Percentiles rank a stretch among this genome's conserved stretches.
These are phyloP conservation scores for Centropristis striata DNA, from an alignment of 2,113 vertebrate species.

Conservation along the genomic window DNA sequence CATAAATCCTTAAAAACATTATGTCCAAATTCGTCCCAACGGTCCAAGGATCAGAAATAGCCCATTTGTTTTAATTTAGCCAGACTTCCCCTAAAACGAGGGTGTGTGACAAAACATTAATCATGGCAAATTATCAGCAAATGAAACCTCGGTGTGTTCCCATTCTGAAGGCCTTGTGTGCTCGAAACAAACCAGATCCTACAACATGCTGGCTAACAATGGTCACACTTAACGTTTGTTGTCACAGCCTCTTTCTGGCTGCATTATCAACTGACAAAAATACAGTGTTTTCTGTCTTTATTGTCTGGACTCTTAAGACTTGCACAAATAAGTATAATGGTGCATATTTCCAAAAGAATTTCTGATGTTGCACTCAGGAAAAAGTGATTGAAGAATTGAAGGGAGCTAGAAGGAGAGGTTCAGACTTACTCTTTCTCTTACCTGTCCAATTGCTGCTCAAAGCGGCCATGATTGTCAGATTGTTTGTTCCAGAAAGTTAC, in stretches of 20 bases:
- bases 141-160: conserved; percentile 1
- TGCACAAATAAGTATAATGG: not conserved
- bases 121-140: conserved; percentile 23
- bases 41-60: conserved; percentile 19
- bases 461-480: not conserved
- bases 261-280: no score
- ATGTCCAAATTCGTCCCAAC: not conserved
- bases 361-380: not conserved
- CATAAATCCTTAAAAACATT: conserved; percentile 30
- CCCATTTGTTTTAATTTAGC: conserved; percentile 49
- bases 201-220: not conserved
- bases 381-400: not conserved
- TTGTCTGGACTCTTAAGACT: not conserved
- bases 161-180: not conserved
- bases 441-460: not conserved
- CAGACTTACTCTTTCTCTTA: not conserved
- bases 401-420: conserved; percentile 1
- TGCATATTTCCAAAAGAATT: not conserved
- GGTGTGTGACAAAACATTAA: conserved; percentile 46
- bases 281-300: not conserved
- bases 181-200: not conserved
- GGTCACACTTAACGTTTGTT: no score
- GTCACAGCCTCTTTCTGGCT: no score
- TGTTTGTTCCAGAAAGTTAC: conserved; percentile 4
- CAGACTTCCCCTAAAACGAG: conserved; percentile 9